Evolutionary conservation across 2,888 invertebrate species (phyloP).

Genomic region (Steinernema carpocapsae): DNA sequence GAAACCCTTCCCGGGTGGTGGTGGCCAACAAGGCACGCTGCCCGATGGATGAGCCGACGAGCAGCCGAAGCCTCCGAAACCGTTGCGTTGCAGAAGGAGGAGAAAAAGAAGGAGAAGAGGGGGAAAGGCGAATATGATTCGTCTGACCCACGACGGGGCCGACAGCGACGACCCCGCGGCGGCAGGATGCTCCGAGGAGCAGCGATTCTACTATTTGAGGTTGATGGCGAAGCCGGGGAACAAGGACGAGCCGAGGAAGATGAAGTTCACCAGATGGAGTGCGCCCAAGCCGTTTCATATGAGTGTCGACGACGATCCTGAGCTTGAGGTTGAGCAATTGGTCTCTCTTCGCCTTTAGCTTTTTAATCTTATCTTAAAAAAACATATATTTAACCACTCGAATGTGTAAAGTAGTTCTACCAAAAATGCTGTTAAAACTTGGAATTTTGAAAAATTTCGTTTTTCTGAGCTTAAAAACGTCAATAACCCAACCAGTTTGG

Average conservation of each 20-base stretch:
- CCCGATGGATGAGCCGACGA: conserved; percentile 11
- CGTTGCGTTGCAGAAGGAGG: neutral
- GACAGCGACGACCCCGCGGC: conserved; percentile 19
- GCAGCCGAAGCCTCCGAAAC: conserved; percentile 2
- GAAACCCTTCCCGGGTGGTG: neutral
- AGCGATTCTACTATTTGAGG: conserved; percentile 68
- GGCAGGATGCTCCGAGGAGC: conserved; percentile 46
- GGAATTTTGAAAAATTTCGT: too few species aligned
- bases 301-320: conserved; percentile 73
- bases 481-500: too few species aligned
- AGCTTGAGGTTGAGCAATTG: conserved; percentile 70
- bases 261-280: conserved; percentile 68
- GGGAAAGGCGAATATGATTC: neutral
- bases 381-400: too few species aligned
- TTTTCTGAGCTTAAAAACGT: too few species aligned
- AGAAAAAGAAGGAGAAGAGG: neutral
- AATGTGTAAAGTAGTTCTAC: neutral
- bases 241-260: conserved; percentile 64
- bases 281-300: conserved; percentile 46
- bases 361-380: neutral
- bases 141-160: conserved; percentile 22
- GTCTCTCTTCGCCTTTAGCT: neutral
- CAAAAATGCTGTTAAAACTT: neutral
- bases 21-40: conserved; percentile 23
- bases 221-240: conserved; percentile 67